Percentiles rank a stretch among this genome's conserved stretches.
These are phyloP conservation scores for Lobophora halterata DNA, from an alignment of 2,888 invertebrate genomes.

Conservation along the genomic window DNA sequence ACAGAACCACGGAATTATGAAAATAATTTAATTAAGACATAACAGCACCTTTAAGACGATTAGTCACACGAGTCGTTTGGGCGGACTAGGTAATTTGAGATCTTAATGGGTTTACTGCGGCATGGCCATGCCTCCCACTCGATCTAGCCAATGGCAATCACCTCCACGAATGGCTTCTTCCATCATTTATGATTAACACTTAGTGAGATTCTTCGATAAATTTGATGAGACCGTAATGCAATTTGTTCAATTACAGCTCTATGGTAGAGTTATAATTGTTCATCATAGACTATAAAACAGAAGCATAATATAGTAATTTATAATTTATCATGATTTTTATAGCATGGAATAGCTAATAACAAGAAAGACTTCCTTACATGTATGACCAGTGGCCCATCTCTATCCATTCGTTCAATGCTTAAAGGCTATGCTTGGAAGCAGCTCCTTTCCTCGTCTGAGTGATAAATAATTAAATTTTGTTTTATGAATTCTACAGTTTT, in stretches of 20 bases:
- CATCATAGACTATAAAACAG: slow-evolving; percentile 42
- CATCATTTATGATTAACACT: slow-evolving; percentile 60
- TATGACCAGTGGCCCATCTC: too few species aligned
- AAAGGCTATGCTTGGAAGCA: too few species aligned
- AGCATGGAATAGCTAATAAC: too few species aligned
- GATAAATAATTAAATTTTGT: too few species aligned
- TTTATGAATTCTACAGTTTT: too few species aligned
- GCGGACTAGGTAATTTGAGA: slow-evolving; percentile 76
- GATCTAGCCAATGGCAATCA: slow-evolving; percentile 60
- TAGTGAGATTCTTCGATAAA: slow-evolving; percentile 52
- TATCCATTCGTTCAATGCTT: too few species aligned
- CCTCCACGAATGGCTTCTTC: slow-evolving; percentile 60
- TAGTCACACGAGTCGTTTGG: slow-evolving; percentile 77
- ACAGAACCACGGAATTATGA: slow-evolving; percentile 58
- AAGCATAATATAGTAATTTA: slow-evolving; percentile 38
- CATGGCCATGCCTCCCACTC: slow-evolving; percentile 67
- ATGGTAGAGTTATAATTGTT: slow-evolving; percentile 32
- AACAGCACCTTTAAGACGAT: slow-evolving; percentile 76
- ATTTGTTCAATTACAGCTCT: slow-evolving; percentile 36
- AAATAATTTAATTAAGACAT: slow-evolving; percentile 78
- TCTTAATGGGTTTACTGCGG: slow-evolving; percentile 69
- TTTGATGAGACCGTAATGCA: slow-evolving; percentile 36
- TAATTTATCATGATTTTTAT: slow-evolving; percentile 32
- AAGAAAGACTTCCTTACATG: too few species aligned
- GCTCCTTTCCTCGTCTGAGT: too few species aligned